Percentiles rank a stretch among this genome's conserved stretches.
phyloP scores from a whole-genome alignment of 1,140 invertebrate species.

The Drosophila orena region DNA sequence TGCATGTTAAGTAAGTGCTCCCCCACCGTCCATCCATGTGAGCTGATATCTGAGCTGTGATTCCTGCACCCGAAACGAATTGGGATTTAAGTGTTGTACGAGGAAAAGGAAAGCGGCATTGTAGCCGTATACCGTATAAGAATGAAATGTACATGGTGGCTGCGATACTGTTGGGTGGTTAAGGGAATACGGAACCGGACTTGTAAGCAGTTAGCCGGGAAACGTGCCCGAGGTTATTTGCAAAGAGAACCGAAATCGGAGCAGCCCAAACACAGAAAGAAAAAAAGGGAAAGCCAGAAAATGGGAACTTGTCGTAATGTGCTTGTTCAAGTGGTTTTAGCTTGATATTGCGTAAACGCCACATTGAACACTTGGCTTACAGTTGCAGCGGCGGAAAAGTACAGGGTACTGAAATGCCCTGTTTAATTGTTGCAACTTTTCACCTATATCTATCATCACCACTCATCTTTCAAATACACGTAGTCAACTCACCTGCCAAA shows the following conservation, averaged over 20 bases:
- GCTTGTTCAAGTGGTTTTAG: conserved; percentile 41
- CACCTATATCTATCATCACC: background rate
- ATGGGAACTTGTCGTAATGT: conserved; percentile 47
- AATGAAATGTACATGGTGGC: conserved; percentile 53
- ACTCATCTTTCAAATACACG: background rate
- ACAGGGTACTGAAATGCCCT: too few species aligned
- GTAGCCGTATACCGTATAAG: conserved; percentile 69
- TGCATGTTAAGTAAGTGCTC: conserved; percentile 81
- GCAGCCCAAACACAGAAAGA: background rate
- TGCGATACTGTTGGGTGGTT: conserved; percentile 7
- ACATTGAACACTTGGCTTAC: conserved; percentile 30
- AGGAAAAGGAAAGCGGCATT: conserved; percentile 50
- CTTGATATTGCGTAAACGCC: conserved; percentile 69
- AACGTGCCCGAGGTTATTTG: conserved; percentile 65
- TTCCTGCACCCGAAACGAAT: conserved; percentile 75
- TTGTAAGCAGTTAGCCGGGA: conserved; percentile 49
- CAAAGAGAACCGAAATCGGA: conserved; percentile 26
- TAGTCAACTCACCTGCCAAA: conserved; percentile 28
- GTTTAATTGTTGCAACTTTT: background rate
- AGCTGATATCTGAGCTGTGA: conserved; percentile 65
- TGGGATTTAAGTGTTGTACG: conserved; percentile 82
- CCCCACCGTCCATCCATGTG: background rate
- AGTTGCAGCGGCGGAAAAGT: conserved; percentile 11
- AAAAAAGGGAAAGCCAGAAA: conserved; percentile 12
- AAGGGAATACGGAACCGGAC: conserved; percentile 28